These are phyloP conservation scores for Scomberomorus guttatus DNA, from an alignment of 2,797 vertebrate genomes.

Conservation along the genomic window DNA sequence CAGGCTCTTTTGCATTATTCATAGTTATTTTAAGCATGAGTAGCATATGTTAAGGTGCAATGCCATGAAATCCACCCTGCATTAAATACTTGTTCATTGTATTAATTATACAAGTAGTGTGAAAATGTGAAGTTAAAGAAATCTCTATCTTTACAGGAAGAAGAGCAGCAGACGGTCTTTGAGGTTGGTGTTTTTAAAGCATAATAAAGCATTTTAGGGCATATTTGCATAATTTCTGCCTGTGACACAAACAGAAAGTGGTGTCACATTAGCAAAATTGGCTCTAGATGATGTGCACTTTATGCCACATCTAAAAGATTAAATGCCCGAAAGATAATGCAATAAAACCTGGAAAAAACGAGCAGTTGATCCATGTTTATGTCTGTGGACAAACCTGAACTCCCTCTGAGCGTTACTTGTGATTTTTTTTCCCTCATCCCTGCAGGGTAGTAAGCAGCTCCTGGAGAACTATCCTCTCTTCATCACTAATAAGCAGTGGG, in stretches of 20 bases:
- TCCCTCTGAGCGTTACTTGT: background rate
- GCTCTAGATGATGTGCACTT: background rate
- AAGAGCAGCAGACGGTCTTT: slow-evolving; percentile 80
- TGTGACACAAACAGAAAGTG: slow-evolving; percentile 3
- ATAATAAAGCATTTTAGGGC: background rate
- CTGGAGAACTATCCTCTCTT: slow-evolving; percentile 99
- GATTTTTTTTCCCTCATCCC: background rate
- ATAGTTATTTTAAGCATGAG: slow-evolving; percentile 8
- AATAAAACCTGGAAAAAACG: background rate
- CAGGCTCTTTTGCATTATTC: background rate
- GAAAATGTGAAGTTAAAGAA: slow-evolving; percentile 37
- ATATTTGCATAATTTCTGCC: background rate
- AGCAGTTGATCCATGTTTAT: background rate
- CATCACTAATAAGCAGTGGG: slow-evolving; percentile 99
- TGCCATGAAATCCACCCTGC: background rate
- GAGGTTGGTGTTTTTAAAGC: slow-evolving; percentile 74
- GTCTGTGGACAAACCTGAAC: background rate
- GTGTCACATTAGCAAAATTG: slow-evolving; percentile 22
- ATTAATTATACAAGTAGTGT: slow-evolving; percentile 28
- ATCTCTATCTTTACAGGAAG: slow-evolving; percentile 74
- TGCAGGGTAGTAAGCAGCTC: slow-evolving; percentile 97
- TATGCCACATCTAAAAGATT: background rate
- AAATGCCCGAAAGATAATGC: background rate
- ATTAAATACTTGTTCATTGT: background rate
- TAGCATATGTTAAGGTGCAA: slow-evolving; percentile 16